A percentile compares a stretch with the other conserved stretches of the same genome.
These are phyloP conservation scores for Ornithoptera alexandrae DNA, from an alignment of 2,888 invertebrate species.

Conservation along the genomic window DNA sequence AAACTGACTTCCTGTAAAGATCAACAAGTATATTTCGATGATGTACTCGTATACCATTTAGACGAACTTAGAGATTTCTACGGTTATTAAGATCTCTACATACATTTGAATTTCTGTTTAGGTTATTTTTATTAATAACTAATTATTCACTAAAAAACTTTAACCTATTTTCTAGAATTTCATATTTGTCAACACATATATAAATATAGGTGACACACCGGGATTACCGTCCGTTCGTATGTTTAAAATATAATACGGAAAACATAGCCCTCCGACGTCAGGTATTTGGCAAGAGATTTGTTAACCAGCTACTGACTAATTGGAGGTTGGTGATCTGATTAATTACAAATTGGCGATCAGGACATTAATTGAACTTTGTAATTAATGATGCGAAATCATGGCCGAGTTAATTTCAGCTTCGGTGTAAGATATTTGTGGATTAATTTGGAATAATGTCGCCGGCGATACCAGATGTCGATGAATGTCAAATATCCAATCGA, in stretches of 20 bases:
- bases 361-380: background rate
- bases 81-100: background rate
- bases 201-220: background rate
- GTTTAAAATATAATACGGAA: slow-evolving; percentile 6
- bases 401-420: background rate
- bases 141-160: slow-evolving; percentile 1
- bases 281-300: slow-evolving; percentile 14
- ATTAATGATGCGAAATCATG: background rate
- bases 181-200: slow-evolving; percentile 3
- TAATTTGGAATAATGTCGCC: background rate
- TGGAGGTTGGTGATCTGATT: slow-evolving; percentile 4
- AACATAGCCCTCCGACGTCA: slow-evolving; percentile 1
- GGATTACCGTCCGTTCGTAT: background rate
- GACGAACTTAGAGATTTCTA: background rate
- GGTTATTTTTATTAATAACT: background rate
- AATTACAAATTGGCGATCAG: slow-evolving; percentile 2
- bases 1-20: no score
- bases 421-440: background rate
- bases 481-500: background rate
- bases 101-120: background rate
- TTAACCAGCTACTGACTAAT: slow-evolving; percentile 9
- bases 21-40: background rate
- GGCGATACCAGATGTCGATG: background rate
- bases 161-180: background rate
- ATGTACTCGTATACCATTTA: background rate